phyloP scores from a whole-genome alignment of 2,888 invertebrate species.

The Embidobia sp. region DNA sequence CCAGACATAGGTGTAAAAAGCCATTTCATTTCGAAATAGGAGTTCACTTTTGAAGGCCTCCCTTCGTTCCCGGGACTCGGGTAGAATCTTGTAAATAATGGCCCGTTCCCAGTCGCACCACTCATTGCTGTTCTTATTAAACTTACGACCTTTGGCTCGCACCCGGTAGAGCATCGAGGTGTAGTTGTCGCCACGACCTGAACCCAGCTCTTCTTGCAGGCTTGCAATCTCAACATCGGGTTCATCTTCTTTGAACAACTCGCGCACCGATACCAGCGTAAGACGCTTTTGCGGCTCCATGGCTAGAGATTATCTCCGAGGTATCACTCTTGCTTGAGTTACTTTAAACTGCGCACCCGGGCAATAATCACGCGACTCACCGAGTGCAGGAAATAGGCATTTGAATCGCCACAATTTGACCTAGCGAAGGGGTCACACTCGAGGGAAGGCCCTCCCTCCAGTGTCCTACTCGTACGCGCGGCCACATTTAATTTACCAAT shows the following conservation, averaged over 20 bases:
- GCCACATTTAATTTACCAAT: slow-evolving; percentile 76
- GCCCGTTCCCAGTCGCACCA: slow-evolving; percentile 85
- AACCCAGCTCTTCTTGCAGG: slow-evolving; percentile 86
- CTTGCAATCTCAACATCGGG: slow-evolving; percentile 73
- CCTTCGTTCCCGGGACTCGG: slow-evolving; percentile 85
- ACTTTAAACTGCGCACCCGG: slow-evolving; percentile 68
- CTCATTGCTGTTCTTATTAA: slow-evolving; percentile 75
- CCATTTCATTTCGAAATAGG: slow-evolving; percentile 87
- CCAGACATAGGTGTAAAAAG: slow-evolving; percentile 88
- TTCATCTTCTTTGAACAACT: slow-evolving; percentile 75
- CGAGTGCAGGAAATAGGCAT: slow-evolving; percentile 79
- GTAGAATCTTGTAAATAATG: slow-evolving; percentile 88
- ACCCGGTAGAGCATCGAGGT: slow-evolving; percentile 88
- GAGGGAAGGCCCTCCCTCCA: slow-evolving; percentile 74
- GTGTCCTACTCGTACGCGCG: slow-evolving; percentile 33
- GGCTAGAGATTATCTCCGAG: slow-evolving; percentile 45
- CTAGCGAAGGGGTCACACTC: slow-evolving; percentile 69
- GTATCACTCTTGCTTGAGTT: slow-evolving; percentile 40
- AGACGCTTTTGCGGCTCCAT: slow-evolving; percentile 68
- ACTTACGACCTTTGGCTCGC: slow-evolving; percentile 83
- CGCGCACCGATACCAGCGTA: slow-evolving; percentile 74
- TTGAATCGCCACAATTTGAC: slow-evolving; percentile 75
- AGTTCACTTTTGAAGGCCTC: slow-evolving; percentile 88
- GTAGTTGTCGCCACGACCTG: slow-evolving; percentile 89
- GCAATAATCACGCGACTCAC: slow-evolving; percentile 69